A percentile compares a stretch with the other conserved stretches of the same genome.
These are phyloP conservation scores for Chironomus tepperi DNA, from an alignment of 1,140 invertebrate genomes.

Conservation along the genomic window DNA sequence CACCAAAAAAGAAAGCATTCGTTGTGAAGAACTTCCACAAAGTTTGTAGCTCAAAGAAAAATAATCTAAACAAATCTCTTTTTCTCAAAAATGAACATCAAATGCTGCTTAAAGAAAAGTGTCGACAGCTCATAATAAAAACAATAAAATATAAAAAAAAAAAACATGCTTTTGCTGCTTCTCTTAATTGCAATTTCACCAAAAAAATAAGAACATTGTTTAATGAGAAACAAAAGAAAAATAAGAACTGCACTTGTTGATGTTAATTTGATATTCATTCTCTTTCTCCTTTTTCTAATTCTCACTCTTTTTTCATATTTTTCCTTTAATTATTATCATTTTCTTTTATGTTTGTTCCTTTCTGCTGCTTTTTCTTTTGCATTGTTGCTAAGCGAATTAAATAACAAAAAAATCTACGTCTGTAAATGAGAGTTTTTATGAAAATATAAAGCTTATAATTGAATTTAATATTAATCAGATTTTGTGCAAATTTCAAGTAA, in stretches of 20 bases:
- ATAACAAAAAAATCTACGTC: neutral
- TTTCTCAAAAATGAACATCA: neutral
- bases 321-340: neutral
- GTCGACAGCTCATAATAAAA: too few relatives aligned
- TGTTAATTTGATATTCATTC: neutral
- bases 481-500: constrained; percentile 24
- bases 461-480: neutral
- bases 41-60: too few relatives aligned
- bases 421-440: too few relatives aligned
- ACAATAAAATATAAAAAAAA: too few relatives aligned
- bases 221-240: neutral
- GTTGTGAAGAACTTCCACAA: too few relatives aligned
- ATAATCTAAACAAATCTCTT: too few relatives aligned
- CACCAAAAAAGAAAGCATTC: too few relatives aligned
- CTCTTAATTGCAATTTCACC: neutral
- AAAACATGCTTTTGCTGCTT: neutral
- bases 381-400: neutral
- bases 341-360: neutral
- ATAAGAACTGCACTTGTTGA: constrained; percentile 5
- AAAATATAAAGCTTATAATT: too few relatives aligned
- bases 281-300: neutral
- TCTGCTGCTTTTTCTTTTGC: neutral
- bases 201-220: neutral
- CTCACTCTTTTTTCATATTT: neutral
- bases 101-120: neutral